A percentile compares a stretch with the other conserved stretches of the same genome.
phyloP scores from a whole-genome alignment of 2,113 vertebrate genomes.

The Zingel zingel region DNA sequence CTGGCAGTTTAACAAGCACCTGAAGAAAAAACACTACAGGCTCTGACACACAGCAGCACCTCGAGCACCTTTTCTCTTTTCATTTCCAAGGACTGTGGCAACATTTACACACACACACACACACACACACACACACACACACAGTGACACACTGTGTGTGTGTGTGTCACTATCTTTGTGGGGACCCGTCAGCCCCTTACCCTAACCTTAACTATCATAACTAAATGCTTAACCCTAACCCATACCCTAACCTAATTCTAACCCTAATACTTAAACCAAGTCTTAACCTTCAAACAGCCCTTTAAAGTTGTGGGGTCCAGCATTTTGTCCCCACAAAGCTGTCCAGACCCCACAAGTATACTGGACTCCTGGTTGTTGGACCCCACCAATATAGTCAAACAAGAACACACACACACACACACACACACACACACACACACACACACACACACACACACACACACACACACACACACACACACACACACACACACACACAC shows the following conservation, averaged over 20 bases:
- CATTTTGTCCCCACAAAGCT: too few species aligned
- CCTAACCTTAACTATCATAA: too few species aligned
- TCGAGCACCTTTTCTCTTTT: neutral
- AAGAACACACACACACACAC: neutral
- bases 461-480: neutral
- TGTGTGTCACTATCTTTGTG: too few species aligned
- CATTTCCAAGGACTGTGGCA: neutral
- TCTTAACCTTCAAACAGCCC: too few species aligned
- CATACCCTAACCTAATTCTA: too few species aligned
- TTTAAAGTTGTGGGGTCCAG: too few species aligned
- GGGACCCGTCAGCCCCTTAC: too few species aligned
- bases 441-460: neutral
- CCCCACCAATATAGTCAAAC: neutral
- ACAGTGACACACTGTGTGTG: neutral
- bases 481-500: neutral
- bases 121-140: neutral
- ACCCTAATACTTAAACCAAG: too few species aligned
- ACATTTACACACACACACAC: neutral
- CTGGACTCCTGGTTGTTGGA: too few species aligned
- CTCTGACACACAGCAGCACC: neutral
- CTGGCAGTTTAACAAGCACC: neutral
- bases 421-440: neutral
- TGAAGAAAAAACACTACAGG: constrained; percentile 4
- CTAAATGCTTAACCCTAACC: too few species aligned
- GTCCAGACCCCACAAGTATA: too few species aligned